Evolutionary conservation across 1,140 invertebrate species (phyloP), one percentile per base, ranked within the genome.

Genomic region (Oryzaephilus surinamensis): DNA sequence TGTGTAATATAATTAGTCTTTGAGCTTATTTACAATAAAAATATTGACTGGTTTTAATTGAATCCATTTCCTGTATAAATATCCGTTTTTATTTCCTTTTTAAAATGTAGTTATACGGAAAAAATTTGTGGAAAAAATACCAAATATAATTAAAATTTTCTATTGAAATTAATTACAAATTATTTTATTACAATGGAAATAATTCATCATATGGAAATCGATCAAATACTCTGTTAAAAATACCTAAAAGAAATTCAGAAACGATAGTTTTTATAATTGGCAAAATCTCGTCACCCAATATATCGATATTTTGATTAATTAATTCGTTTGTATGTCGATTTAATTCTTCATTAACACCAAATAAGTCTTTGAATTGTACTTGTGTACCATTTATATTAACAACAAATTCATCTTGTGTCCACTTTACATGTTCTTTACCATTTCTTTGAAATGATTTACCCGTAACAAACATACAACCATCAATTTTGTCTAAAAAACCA

Each of bases 301-400:
- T 32, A 21, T 44, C 38, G 24, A 51, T 40, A 33, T 54, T 54
- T n/a, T 54, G 38, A 28, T 54, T 54, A 6, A 54, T 46, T 12
- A 51, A 37, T 34, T 37, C 37, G 20, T 54, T 54, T 10, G 48
- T 49, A 40, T 47, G 48, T 6, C 40, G 48, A 63, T 47, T 64
- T 62, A 45, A 14, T 36, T 45, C 32, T 12, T n/a, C 4, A 33
- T 45, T 41, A 18, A 54, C 55, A 11, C 62, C 57, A 60, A 50
- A 32, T 5, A 43, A 19, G 7, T 42, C 32, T 15, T 35, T 21
- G 27, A 46, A 46, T 7, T 28, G 26, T 8, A 41, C 33, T 18
- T 38, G 15, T 23, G 35, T 28, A 29, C 42, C 38, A 13, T 34
- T 34, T 4, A 54, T 21, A 6, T 43, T 28, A 12, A 50, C 36